These are phyloP conservation scores for Diaprepes abbreviatus DNA, from an alignment of 2,888 invertebrate genomes.

Conservation along the genomic window DNA sequence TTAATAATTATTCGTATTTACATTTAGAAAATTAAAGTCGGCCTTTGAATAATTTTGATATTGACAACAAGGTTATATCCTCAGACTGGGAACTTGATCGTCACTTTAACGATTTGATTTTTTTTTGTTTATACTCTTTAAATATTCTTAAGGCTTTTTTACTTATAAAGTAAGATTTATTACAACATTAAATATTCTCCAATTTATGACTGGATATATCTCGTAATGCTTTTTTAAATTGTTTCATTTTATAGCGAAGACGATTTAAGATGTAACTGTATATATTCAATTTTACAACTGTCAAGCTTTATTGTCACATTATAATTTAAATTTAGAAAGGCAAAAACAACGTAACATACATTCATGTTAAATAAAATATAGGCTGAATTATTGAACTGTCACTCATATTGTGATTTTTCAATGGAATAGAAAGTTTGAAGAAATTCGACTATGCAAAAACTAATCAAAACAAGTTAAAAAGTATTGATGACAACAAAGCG, in stretches of 20 bases:
- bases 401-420: too few relatives aligned
- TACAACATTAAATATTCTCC: not conserved
- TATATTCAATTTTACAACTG: not conserved
- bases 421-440: too few relatives aligned
- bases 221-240: not conserved
- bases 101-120: not conserved
- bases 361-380: too few relatives aligned
- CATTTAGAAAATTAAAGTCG: not conserved
- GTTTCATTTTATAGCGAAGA: not conserved
- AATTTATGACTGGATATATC: not conserved
- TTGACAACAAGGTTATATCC: slow-evolving; percentile 1
- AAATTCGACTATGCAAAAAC: too few relatives aligned
- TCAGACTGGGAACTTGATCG: not conserved
- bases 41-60: not conserved
- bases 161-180: slow-evolving; percentile 1
- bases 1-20: too few relatives aligned
- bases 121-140: not conserved
- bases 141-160: slow-evolving; percentile 1
- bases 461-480: too few relatives aligned
- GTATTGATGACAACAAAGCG: too few relatives aligned
- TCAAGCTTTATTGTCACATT: not conserved
- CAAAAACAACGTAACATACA: too few relatives aligned
- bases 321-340: too few relatives aligned
- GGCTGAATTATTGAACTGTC: too few relatives aligned
- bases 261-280: not conserved